Evolutionary conservation across 2,113 vertebrate species (phyloP).

Genomic region (Pachycephala philippinensis): DNA sequence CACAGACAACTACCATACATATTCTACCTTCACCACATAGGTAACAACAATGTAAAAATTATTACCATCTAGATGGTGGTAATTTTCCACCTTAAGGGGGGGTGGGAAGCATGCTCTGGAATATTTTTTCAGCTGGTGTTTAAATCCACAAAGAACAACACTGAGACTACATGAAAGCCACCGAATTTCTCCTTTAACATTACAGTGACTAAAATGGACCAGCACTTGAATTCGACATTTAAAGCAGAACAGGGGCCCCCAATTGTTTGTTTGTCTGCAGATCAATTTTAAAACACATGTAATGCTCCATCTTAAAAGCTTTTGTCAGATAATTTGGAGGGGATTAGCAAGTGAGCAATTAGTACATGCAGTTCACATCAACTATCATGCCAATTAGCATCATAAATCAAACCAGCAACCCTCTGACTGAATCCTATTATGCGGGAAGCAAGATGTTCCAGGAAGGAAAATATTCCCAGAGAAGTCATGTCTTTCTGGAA

Average conservation of each 20-base stretch:
- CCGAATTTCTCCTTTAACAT: background rate
- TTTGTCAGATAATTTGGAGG: background rate
- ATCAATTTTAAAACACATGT: background rate
- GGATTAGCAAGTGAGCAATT: conserved; percentile 9
- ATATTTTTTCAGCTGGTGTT: background rate
- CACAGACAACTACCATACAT: background rate
- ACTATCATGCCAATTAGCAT: background rate
- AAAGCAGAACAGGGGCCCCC: background rate
- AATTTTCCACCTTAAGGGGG: background rate
- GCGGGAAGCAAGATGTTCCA: background rate
- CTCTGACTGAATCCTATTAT: background rate
- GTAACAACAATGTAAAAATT: background rate
- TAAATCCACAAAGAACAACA: background rate
- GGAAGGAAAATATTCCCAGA: background rate
- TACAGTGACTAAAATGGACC: background rate
- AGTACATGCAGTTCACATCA: background rate
- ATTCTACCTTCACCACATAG: background rate
- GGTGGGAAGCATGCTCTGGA: background rate
- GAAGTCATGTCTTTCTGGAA: background rate
- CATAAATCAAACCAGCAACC: conserved; percentile 8
- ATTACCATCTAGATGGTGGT: background rate
- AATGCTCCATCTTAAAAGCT: background rate
- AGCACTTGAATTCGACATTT: background rate
- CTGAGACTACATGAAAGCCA: background rate
- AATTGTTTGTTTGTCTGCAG: background rate